These are phyloP conservation scores for Cosmorhoe ocellata DNA, from an alignment of 2,888 invertebrate species.

Conservation along the genomic window DNA sequence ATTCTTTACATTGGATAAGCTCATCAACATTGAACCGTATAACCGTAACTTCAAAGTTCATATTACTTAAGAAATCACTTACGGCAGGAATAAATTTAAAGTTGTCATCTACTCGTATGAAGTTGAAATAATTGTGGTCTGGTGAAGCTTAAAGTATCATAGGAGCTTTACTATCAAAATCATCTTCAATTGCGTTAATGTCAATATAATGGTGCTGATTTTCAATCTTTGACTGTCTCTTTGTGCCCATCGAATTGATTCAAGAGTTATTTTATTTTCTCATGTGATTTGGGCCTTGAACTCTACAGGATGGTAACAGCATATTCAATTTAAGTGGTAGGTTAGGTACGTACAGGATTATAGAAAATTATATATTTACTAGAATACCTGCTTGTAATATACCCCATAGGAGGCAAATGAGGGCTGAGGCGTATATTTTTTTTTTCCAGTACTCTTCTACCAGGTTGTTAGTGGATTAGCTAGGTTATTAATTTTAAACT, in stretches of 20 bases:
- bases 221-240: not conserved
- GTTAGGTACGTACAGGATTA: too few species aligned
- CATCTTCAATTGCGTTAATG: conserved; percentile 21
- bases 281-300: too few species aligned
- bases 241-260: not conserved
- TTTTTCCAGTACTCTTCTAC: too few species aligned
- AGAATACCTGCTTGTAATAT: too few species aligned
- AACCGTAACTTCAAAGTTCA: conserved; percentile 4
- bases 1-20: conserved; percentile 33
- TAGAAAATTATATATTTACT: too few species aligned
- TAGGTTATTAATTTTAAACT: not conserved
- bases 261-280: too few species aligned
- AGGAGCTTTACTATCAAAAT: conserved; percentile 15
- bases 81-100: conserved; percentile 17
- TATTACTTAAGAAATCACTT: not conserved
- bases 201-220: conserved; percentile 8
- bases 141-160: conserved; percentile 17
- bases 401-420: too few species aligned
- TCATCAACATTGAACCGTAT: conserved; percentile 14
- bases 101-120: conserved; percentile 26
- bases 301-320: too few species aligned
- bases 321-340: too few species aligned
- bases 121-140: conserved; percentile 18
- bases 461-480: too few species aligned
- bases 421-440: too few species aligned